Conservation (phyloP, 2,113 vertebrate species). For the Halichoeres trimaculatus region DNA sequence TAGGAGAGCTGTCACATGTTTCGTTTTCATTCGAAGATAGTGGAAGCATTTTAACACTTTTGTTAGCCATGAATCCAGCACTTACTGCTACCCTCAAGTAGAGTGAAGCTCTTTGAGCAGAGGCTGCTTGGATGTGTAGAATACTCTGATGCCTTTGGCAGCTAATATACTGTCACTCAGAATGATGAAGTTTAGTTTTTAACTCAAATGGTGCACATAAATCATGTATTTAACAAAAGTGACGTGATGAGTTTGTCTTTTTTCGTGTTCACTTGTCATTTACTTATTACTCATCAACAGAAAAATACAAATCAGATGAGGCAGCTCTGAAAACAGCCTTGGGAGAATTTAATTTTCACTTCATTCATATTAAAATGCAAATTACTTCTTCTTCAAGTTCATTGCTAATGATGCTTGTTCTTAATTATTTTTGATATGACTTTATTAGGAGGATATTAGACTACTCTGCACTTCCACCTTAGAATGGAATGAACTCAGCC, state of each 20-base stretch:
- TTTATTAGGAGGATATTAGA: neutral
- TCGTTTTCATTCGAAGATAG: slow-evolving; percentile 59
- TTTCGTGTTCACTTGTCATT: slow-evolving; percentile 35
- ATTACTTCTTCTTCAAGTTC: slow-evolving; percentile 4
- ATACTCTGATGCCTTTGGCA: slow-evolving; percentile 75
- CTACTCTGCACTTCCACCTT: neutral
- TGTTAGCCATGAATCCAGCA: slow-evolving; percentile 58
- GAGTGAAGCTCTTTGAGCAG: slow-evolving; percentile 44
- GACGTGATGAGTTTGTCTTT: slow-evolving; percentile 31
- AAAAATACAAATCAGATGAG: slow-evolving; percentile 10
- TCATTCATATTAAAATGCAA: slow-evolving; percentile 29
- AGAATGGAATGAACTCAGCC: neutral
- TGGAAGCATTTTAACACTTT: slow-evolving; percentile 51
- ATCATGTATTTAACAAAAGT: slow-evolving; percentile 74
- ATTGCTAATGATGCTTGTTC: slow-evolving; percentile 7
- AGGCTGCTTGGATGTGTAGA: slow-evolving; percentile 60
- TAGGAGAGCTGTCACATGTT: slow-evolving; percentile 26
- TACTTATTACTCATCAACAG: slow-evolving; percentile 22
- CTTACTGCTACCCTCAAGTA: slow-evolving; percentile 59
- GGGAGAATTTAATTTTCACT: slow-evolving; percentile 4
- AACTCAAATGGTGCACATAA: slow-evolving; percentile 75
- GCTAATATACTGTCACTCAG: slow-evolving; percentile 74
- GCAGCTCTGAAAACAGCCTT: neutral
- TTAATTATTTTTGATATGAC: neutral
- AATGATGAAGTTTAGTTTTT: slow-evolving; percentile 70